Evolutionary conservation across 1,140 invertebrate genomes (phyloP).

Genomic region (Lithobius niger): DNA sequence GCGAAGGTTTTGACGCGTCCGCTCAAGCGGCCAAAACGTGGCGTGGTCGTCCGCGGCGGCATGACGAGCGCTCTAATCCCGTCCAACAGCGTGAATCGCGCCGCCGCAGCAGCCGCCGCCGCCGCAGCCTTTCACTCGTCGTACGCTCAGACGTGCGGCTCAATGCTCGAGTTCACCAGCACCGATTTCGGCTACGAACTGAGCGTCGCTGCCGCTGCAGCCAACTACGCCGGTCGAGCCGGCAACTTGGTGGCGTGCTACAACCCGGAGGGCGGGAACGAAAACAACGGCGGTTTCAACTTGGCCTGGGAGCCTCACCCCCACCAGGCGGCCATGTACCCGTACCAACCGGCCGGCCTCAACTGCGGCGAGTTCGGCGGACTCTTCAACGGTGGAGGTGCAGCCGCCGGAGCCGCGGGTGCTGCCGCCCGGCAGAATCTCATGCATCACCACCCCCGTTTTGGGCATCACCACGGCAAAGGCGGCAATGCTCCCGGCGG

Average conservation of each 20-base stretch:
- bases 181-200: slow-evolving; percentile 12
- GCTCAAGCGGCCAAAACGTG: too few relatives aligned
- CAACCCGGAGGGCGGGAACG: slow-evolving; percentile 1
- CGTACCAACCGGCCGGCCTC: background rate
- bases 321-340: background rate
- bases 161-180: slow-evolving; percentile 11
- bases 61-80: slow-evolving; percentile 7
- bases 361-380: slow-evolving; percentile 3
- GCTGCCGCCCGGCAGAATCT: background rate
- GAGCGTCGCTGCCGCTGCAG: background rate
- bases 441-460: background rate
- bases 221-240: background rate
- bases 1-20: too few relatives aligned
- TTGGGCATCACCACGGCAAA: background rate
- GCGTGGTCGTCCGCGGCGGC: background rate
- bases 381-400: background rate
- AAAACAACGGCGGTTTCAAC: slow-evolving; percentile 9
- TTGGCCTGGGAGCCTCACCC: slow-evolving; percentile 11
- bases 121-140: slow-evolving; percentile 1
- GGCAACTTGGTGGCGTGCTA: slow-evolving; percentile 11
- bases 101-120: too few relatives aligned
- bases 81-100: slow-evolving; percentile 3
- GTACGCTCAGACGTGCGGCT: background rate
- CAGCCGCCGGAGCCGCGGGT: background rate
- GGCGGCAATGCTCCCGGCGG: background rate